phyloP scores from a whole-genome alignment of 2,888 invertebrate genomes.

The Thera obeliscata region DNA sequence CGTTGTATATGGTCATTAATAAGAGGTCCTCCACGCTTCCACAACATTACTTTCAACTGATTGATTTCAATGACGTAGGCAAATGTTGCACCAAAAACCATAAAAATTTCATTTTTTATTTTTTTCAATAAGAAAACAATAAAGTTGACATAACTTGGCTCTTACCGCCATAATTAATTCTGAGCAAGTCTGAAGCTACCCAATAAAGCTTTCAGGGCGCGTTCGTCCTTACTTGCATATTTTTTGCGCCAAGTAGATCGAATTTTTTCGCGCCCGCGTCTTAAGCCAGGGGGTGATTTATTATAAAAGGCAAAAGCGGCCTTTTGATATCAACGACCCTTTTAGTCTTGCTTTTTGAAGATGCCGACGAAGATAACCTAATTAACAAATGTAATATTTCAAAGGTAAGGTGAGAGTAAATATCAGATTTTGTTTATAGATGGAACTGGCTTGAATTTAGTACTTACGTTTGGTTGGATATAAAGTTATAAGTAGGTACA shows the following conservation, averaged over 20 bases:
- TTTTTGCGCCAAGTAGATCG: constrained; percentile 71
- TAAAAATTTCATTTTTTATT: background rate
- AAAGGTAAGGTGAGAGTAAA: constrained; percentile 69
- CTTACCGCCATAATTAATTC: constrained; percentile 72
- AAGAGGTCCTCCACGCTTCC: background rate
- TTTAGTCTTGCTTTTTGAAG: constrained; percentile 75
- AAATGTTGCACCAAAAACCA: background rate
- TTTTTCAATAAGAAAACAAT: constrained; percentile 32
- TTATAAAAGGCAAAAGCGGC: constrained; percentile 78
- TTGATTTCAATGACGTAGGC: background rate
- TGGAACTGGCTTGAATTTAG: too few species aligned
- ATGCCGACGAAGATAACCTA: constrained; percentile 83
- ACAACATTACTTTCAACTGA: background rate
- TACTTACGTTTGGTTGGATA: too few species aligned
- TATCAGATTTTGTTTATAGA: constrained; percentile 61
- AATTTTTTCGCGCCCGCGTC: constrained; percentile 72
- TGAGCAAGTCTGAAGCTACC: constrained; percentile 68
- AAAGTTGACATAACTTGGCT: constrained; percentile 38
- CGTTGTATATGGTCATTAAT: too few species aligned
- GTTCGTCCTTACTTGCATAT: constrained; percentile 82
- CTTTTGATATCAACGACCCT: constrained; percentile 81
- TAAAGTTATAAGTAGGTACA: too few species aligned
- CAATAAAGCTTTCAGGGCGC: constrained; percentile 80
- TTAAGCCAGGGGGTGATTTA: constrained; percentile 80
- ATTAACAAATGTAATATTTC: constrained; percentile 81